Conservation (phyloP, 1,140 invertebrate genomes). For the Sinonovacula constricta region DNA sequence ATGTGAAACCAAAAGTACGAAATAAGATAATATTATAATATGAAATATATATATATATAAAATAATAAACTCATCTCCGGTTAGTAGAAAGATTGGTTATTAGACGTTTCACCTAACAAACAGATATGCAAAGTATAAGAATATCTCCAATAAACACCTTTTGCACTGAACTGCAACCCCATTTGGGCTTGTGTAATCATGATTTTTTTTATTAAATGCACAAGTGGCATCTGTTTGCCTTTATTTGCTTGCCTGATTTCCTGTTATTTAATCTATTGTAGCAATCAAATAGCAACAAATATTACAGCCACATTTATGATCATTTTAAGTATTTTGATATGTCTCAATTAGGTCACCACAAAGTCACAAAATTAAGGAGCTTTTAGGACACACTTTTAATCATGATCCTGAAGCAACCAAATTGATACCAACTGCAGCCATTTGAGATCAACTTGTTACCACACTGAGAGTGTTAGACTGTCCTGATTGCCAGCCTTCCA, state of each 20-base stretch:
- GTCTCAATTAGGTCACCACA: neutral
- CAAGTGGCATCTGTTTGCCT: neutral
- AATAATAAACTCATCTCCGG: neutral
- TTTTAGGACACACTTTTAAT: neutral
- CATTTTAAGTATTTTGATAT: neutral
- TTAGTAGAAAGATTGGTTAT: too few species aligned
- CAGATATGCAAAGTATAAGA: too few species aligned
- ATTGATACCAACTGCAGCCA: neutral
- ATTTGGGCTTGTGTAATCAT: neutral
- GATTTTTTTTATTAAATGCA: neutral
- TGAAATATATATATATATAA: neutral
- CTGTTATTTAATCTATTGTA: neutral
- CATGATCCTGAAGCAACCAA: neutral
- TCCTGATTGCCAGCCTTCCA: neutral
- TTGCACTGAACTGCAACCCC: neutral
- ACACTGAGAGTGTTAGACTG: neutral
- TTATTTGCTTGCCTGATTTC: neutral
- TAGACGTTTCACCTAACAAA: too few species aligned
- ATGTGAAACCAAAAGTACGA: conserved; percentile 23
- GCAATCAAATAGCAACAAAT: neutral
- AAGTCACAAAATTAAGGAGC: neutral
- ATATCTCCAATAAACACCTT: too few species aligned
- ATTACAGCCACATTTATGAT: neutral
- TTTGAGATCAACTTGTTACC: neutral
- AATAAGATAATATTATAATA: neutral